phyloP scores from a whole-genome alignment of 2,797 vertebrate species.

The Bryconaethiops microstoma region DNA sequence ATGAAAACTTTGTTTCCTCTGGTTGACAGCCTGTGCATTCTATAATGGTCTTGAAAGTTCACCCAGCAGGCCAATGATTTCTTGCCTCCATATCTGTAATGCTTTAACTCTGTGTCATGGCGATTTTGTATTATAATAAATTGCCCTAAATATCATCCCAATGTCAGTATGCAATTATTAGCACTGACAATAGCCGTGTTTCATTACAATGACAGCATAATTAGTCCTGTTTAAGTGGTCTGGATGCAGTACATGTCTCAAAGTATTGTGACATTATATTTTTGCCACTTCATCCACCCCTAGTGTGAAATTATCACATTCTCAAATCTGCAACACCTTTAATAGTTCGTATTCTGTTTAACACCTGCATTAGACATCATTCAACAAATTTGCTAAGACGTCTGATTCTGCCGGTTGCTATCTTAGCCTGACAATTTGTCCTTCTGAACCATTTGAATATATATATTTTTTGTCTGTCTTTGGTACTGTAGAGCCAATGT shows the following conservation, averaged over 20 bases:
- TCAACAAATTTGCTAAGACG: neutral
- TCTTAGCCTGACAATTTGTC: neutral
- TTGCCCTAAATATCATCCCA: too few species aligned
- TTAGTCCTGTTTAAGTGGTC: too few species aligned
- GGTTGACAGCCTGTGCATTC: neutral
- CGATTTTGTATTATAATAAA: too few species aligned
- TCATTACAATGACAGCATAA: too few species aligned
- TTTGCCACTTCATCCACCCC: too few species aligned
- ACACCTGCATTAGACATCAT: too few species aligned
- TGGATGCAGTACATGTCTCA: too few species aligned
- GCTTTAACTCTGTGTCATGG: neutral
- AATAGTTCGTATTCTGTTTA: too few species aligned
- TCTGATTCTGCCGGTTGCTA: neutral
- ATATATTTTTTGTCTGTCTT: neutral
- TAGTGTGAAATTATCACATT: too few species aligned
- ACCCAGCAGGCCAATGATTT: neutral
- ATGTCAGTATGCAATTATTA: too few species aligned
- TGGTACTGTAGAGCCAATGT: constrained; percentile 83
- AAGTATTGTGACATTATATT: neutral
- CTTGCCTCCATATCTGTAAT: neutral
- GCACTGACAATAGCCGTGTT: too few species aligned
- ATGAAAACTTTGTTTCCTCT: neutral
- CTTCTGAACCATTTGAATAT: neutral
- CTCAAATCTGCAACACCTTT: too few species aligned
- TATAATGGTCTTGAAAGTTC: neutral